Evolutionary conservation across 2,797 vertebrate species (phyloP), one percentile per base, ranked within the genome.

Genomic region (Malacoctenus gilli): DNA sequence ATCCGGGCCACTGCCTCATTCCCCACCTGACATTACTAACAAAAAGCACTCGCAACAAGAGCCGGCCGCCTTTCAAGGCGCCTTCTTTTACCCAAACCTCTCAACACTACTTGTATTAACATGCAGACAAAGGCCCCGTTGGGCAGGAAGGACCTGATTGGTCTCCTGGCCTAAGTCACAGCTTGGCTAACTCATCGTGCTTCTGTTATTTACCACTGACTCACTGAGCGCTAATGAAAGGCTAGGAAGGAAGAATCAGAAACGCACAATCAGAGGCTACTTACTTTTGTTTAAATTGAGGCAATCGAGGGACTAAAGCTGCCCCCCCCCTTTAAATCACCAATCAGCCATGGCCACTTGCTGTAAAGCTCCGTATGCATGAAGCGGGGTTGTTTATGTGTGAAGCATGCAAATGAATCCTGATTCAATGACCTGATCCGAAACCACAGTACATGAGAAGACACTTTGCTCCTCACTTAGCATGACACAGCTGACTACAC

Each of bases 41-140:
- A 78, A 67, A 44, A 64, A 51, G 36, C 44, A n/a, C 58, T 41
- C 5, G 13, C 64, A 61, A 28, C 14, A 21, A 54, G 63, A 74
- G 55, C 61, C 30, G 39, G 47, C 28, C 16, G 35, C 8, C 60
- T 62, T 76, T 75, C 58, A 79, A 39, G 42, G 23, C 55, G 3
- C 38, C 36, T 72, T 59, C 54, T 68, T 78, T 82, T 62, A 73
- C 38, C 10, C 32, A 50, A 42, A 71, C 35, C 69, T 65, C 58
- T 70, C 34, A 37, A 55, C 41, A 11, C 66, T 48, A n/a, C 69
- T 77, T 57, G 34, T 58, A 59, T 78, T 75, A 57, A 71, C 75
- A 56, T 32, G 48, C 21, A 65, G 57, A 79, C 75, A 77, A 80
- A 78, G 60, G 73, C 59, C 50, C 44, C 55, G 59, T 56, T 15